Evolutionary conservation across 2,888 invertebrate species (phyloP).

Genomic region (Ophioninae sp.): DNA sequence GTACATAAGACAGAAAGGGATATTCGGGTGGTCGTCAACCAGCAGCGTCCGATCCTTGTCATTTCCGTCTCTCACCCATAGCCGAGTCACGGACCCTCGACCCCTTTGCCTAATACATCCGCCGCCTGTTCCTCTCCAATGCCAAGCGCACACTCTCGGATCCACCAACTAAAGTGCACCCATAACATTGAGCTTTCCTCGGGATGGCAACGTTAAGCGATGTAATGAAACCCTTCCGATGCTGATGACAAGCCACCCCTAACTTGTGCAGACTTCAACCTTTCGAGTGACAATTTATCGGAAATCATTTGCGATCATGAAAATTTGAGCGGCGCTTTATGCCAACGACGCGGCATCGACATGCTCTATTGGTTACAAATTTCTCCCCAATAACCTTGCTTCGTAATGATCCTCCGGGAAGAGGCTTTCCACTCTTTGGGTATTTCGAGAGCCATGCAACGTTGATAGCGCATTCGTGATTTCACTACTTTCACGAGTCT

Average conservation of each 20-base stretch:
- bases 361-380: neutral
- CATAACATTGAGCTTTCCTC: slow-evolving; percentile 11
- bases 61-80: slow-evolving; percentile 36
- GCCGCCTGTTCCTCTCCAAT: neutral
- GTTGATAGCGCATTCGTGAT: neutral
- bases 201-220: slow-evolving; percentile 9
- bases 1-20: slow-evolving; percentile 15
- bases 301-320: neutral
- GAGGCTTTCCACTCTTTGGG: neutral
- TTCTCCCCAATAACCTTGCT: neutral
- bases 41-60: slow-evolving; percentile 50
- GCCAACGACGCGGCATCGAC: neutral
- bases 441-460: neutral
- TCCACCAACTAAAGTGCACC: slow-evolving; percentile 24
- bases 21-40: slow-evolving; percentile 40
- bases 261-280: neutral
- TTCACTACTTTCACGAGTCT: neutral
- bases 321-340: neutral
- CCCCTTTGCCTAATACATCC: slow-evolving; percentile 35
- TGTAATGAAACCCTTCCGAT: slow-evolving; percentile 18
- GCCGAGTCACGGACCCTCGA: slow-evolving; percentile 55
- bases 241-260: neutral
- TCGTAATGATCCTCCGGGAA: neutral
- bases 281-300: neutral
- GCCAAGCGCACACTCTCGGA: slow-evolving; percentile 13